Evolutionary conservation across 2,888 invertebrate genomes (phyloP).

Genomic region (Trilocha varians): DNA sequence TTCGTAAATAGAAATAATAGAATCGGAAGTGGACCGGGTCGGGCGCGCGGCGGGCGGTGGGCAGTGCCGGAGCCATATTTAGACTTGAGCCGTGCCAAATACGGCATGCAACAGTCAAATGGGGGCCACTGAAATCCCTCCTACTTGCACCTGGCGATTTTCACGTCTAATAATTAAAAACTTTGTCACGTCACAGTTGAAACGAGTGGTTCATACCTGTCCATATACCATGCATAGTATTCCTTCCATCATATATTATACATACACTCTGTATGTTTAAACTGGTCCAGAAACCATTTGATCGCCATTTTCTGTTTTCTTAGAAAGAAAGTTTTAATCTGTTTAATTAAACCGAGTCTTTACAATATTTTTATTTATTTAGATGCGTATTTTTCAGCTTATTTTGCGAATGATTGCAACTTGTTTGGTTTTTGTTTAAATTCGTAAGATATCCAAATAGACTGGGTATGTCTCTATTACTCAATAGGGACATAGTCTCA

Average conservation of each 20-base stretch:
- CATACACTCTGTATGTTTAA: background rate
- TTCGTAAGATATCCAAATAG: too few species aligned
- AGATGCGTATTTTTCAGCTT: background rate
- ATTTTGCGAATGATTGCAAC: too few species aligned
- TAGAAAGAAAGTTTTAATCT: background rate
- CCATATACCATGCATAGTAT: background rate
- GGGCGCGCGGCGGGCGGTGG: conserved; percentile 71
- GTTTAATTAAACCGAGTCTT: background rate
- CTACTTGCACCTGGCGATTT: conserved; percentile 72
- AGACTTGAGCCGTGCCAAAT: conserved; percentile 86
- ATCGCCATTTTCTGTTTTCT: background rate
- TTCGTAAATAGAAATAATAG: conserved; percentile 74
- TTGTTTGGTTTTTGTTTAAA: too few species aligned
- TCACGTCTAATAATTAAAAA: conserved; percentile 71
- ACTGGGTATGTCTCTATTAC: too few species aligned
- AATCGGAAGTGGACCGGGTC: conserved; percentile 61
- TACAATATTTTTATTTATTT: background rate
- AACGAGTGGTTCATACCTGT: conserved; percentile 22
- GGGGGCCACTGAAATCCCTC: conserved; percentile 87
- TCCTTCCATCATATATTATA: background rate
- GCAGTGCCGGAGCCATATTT: conserved; percentile 86
- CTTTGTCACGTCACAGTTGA: conserved; percentile 61
- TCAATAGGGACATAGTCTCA: too few species aligned
- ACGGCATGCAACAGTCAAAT: conserved; percentile 85
- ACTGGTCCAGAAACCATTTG: background rate